Base-by-base conservation (phyloP, 1,140 invertebrate genomes). In the Neodiprion lecontei region DNA sequence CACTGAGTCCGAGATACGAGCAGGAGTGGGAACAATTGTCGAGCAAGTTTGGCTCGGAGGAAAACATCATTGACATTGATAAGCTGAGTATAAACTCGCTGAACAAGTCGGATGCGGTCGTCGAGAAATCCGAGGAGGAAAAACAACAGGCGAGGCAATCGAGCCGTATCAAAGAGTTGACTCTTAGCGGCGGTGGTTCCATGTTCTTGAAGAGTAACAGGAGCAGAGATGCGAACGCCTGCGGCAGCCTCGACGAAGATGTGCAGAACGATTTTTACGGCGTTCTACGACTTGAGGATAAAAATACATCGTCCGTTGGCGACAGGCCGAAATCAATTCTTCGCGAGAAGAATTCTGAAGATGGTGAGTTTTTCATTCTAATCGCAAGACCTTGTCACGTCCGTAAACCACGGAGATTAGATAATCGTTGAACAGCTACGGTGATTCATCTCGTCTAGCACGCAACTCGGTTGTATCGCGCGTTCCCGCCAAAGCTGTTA, bases 191-290 rank as follows among this genome's bases (percentile, higher is more conserved):
- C 7, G 92, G 91, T 75, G 93, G 93, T 7, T 90, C 89, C 11
- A 93, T 94, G 89, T 94, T 94, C 77, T 86, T 94, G 14, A 94
- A 94, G 81, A 90, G 92, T 48, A 92, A 91, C 74, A 89, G 90
- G 67, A 91, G 90, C 23, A 89, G 90, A 50, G 88, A 88, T 17
- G 83, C 77, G 21, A 86, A 85, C 1, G 83, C 87, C 5, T 79
- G 80, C 10, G 53, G 12, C 0, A 87, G 81, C 50, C 65, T 87
- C 7, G 84, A 87, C 10, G 92, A 92, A 70, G 89, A 90, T 1
- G 79, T 90, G 21, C 83, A 85, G 21, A 88, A 83, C 72, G 78
- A 77, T 69, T 76, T 87, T 23, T 77, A 85, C 21, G 40, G 67
- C 50, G 80, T 40, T 83, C 85, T 23, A 80, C 84, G 79, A 79